These are phyloP conservation scores for Pandemis corylana DNA, from an alignment of 2,888 invertebrate species.

Conservation along the genomic window DNA sequence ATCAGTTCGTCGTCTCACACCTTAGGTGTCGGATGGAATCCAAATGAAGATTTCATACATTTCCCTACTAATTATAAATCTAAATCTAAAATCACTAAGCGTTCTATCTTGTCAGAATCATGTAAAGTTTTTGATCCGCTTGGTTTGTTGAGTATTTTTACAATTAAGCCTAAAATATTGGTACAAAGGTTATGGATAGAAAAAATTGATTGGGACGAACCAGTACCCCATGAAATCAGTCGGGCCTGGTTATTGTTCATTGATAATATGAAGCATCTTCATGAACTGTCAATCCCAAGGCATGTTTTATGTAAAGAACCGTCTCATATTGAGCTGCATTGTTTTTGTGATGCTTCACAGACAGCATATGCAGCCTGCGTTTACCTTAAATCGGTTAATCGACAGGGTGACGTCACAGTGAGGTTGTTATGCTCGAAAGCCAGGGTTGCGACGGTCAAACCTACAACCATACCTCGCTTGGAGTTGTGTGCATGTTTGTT, in stretches of 20 bases:
- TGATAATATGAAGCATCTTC: background rate
- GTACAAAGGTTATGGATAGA: conserved; percentile 6
- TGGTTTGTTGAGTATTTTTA: background rate
- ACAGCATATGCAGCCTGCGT: background rate
- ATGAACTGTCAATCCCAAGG: background rate
- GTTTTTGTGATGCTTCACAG: background rate
- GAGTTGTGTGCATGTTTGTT: background rate
- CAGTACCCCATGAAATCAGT: background rate
- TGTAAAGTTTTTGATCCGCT: conserved; percentile 1
- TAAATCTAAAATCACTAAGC: background rate
- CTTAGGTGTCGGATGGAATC: background rate
- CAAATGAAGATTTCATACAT: background rate
- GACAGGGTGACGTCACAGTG: background rate
- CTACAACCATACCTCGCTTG: background rate
- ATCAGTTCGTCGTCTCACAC: conserved; percentile 6
- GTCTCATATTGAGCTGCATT: background rate
- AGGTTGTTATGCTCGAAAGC: background rate
- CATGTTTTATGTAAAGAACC: background rate
- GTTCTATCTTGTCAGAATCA: background rate
- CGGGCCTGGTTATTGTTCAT: background rate
- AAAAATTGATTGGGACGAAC: conserved; percentile 2
- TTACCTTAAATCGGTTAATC: conserved; percentile 2
- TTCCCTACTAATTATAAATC: background rate
- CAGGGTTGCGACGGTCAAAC: background rate
- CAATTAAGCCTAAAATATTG: conserved; percentile 6